phyloP scores from a whole-genome alignment of 2,888 invertebrate species.

The Tipula unca region DNA sequence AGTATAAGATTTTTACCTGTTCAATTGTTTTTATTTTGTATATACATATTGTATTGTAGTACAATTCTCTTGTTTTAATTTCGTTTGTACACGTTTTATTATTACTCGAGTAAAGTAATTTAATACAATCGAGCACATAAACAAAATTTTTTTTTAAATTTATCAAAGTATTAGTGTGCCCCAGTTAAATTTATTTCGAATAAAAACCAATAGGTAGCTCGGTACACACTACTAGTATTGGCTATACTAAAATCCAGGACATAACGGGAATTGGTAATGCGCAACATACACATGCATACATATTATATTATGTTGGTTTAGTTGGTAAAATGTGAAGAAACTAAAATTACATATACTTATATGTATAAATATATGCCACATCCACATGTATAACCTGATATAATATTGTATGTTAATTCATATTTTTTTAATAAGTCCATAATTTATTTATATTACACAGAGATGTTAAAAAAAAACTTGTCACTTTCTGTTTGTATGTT shows the following conservation, averaged over 20 bases:
- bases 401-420: neutral
- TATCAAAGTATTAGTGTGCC: neutral
- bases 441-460: neutral
- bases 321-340: neutral
- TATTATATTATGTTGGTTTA: neutral
- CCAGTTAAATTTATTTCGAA: neutral
- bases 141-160: neutral
- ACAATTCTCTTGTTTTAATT: neutral
- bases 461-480: neutral
- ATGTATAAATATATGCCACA: neutral
- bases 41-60: neutral
- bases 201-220: neutral
- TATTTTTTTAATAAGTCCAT: neutral
- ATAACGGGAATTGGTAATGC: conserved; percentile 15
- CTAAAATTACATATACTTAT: neutral
- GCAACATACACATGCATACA: neutral
- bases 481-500: neutral
- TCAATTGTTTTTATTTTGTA: neutral
- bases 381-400: neutral
- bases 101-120: neutral
- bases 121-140: neutral
- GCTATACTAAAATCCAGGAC: conserved; percentile 16
- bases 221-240: neutral
- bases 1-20: neutral
- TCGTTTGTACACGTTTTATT: neutral